These are phyloP conservation scores for Atractosteus spatula DNA, from an alignment of 2,113 vertebrate genomes.

Conservation along the genomic window DNA sequence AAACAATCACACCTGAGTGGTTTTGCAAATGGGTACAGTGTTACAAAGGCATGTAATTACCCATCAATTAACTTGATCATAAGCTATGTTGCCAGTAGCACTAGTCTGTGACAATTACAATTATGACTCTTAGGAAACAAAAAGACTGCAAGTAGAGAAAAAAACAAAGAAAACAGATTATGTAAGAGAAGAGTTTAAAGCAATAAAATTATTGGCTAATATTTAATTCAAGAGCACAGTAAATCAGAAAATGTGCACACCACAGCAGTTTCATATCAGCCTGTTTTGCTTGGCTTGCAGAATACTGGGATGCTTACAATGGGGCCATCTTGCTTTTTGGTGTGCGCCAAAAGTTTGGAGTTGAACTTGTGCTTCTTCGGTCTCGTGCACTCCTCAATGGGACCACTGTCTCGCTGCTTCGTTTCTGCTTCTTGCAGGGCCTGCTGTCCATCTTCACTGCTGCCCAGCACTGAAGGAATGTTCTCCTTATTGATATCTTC, in stretches of 20 bases:
- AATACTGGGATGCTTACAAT: conserved; percentile 68
- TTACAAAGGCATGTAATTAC: too few species aligned
- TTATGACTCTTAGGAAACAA: conserved; percentile 8
- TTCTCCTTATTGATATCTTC: conserved; percentile 86
- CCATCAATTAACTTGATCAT: too few species aligned
- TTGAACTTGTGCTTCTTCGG: conserved; percentile 75
- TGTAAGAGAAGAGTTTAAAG: not conserved
- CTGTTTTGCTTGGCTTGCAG: too few species aligned
- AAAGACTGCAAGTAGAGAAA: not conserved
- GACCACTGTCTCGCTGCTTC: conserved; percentile 55
- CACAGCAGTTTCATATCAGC: too few species aligned
- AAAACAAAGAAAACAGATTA: not conserved
- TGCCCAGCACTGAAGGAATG: conserved; percentile 68
- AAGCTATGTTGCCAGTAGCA: too few species aligned
- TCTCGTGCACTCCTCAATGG: conserved; percentile 64
- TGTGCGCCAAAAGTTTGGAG: conserved; percentile 68
- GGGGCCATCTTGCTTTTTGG: conserved; percentile 70
- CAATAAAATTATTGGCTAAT: not conserved
- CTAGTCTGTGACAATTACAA: too few species aligned
- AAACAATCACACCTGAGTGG: too few species aligned
- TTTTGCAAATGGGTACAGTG: too few species aligned
- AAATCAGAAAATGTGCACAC: too few species aligned
- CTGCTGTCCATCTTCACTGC: conserved; percentile 56
- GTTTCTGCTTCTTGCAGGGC: conserved; percentile 57
- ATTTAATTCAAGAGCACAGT: too few species aligned